Conservation (phyloP, 2,113 vertebrate species). For the Peucedramus taeniatus region DNA sequence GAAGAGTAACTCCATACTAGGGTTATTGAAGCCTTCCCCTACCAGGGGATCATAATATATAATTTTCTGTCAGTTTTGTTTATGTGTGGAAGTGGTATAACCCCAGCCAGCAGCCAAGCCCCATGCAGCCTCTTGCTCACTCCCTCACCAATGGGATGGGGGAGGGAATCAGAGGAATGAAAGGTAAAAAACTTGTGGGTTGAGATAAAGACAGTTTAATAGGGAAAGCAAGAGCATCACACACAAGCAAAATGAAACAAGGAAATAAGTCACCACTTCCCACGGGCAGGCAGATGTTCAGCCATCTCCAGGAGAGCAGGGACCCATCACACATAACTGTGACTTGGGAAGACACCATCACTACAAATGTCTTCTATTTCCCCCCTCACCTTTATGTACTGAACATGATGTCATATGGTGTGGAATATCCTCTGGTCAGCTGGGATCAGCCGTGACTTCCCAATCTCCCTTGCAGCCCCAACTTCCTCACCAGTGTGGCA, state of each 20-base stretch:
- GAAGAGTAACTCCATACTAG: neutral
- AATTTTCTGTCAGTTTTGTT: neutral
- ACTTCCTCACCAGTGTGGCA: accelerated
- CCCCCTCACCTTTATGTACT: neutral
- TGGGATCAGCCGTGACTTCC: neutral
- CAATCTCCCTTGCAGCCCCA: neutral
- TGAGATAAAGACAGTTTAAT: neutral
- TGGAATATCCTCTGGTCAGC: neutral
- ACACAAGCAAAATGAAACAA: neutral
- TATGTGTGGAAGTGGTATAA: neutral
- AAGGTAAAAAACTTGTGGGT: neutral
- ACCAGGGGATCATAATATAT: accelerated
- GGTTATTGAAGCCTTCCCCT: neutral
- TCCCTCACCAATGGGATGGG: neutral
- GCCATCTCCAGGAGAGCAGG: neutral
- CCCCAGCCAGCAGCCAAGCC: neutral
- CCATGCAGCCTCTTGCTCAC: neutral
- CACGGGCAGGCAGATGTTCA: neutral
- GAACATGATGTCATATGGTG: neutral
- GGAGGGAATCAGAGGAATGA: neutral
- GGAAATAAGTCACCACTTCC: neutral
- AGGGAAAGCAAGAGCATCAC: neutral
- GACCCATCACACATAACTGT: neutral
- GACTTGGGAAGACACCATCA: neutral
- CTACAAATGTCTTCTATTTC: neutral